Evolutionary conservation across 2,113 vertebrate species (phyloP).

Genomic region (Microtus ochrogaster): DNA sequence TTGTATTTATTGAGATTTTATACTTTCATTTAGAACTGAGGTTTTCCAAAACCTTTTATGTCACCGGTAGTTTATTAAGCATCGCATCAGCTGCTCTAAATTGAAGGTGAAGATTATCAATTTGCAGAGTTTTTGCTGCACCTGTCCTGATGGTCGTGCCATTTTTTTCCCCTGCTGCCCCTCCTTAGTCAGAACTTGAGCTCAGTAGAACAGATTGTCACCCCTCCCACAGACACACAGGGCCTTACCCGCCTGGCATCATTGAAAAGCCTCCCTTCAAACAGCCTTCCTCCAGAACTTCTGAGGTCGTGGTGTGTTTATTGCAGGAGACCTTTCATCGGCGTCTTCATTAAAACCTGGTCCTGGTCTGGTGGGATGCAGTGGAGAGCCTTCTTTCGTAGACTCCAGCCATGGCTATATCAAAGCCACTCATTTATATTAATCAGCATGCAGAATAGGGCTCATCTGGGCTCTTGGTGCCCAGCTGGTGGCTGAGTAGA

Average conservation of each 20-base stretch:
- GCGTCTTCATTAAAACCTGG: constrained; percentile 66
- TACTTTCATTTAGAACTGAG: constrained; percentile 49
- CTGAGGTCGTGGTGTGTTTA: constrained; percentile 50
- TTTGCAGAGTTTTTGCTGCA: constrained; percentile 81
- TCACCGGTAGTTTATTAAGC: constrained; percentile 66
- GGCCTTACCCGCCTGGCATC: constrained; percentile 74
- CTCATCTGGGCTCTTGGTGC: constrained; percentile 73
- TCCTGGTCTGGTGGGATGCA: constrained; percentile 50
- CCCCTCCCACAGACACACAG: constrained; percentile 75
- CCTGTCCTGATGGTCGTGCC: constrained; percentile 78
- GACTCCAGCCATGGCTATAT: constrained; percentile 46
- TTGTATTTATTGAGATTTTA: constrained; percentile 27
- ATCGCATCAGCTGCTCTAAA: constrained; percentile 81
- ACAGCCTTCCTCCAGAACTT: constrained; percentile 72
- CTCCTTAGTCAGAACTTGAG: constrained; percentile 73
- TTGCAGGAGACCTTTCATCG: constrained; percentile 68
- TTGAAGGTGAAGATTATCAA: constrained; percentile 81
- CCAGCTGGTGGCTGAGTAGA: constrained; percentile 75
- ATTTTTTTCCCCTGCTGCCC: constrained; percentile 69
- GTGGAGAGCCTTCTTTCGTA: constrained; percentile 37
- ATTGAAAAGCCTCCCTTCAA: constrained; percentile 59
- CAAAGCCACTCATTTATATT: constrained; percentile 74
- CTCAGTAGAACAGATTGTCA: constrained; percentile 79
- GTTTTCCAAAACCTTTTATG: constrained; percentile 66
- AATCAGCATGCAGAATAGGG: constrained; percentile 71